A percentile compares a stretch with the other conserved stretches of the same genome.
Conservation (phyloP, 2,113 vertebrate genomes). For the Leptobrachium leishanense region DNA sequence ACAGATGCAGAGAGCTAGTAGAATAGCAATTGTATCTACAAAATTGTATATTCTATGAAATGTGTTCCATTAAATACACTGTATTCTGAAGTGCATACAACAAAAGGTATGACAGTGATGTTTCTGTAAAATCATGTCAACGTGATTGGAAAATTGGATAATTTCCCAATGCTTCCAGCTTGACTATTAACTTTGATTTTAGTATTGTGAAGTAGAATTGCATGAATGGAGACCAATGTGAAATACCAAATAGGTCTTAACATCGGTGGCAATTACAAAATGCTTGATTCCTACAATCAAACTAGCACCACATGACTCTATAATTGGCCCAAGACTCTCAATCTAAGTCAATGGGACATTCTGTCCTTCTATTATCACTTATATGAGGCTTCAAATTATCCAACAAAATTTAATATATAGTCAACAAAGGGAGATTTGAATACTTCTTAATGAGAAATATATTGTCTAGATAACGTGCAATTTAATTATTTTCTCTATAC, state of each 20-base stretch:
- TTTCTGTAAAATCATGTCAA: conserved; percentile 20
- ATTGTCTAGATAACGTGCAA: no score
- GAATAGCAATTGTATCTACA: conserved; percentile 13
- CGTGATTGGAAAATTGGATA: conserved; percentile 37
- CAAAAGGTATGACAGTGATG: conserved; percentile 23
- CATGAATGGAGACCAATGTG: neutral
- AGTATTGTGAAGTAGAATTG: conserved; percentile 4
- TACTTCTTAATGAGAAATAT: no score
- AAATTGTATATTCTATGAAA: conserved; percentile 5
- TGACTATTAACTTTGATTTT: conserved; percentile 31
- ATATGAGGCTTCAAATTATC: neutral
- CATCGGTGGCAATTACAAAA: conserved; percentile 5
- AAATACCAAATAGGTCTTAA: conserved; percentile 20
- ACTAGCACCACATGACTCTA: neutral
- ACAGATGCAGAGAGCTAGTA: conserved; percentile 9
- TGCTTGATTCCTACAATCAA: conserved; percentile 16
- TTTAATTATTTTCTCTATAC: no score
- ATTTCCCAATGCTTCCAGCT: neutral
- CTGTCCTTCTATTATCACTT: neutral
- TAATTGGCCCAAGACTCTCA: neutral
- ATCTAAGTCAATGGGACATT: conserved; percentile 15
- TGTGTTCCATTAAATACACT: conserved; percentile 11
- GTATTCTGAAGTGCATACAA: neutral
- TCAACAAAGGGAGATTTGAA: neutral
- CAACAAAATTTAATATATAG: neutral